These are phyloP conservation scores for Anguilla obscura DNA, from an alignment of 2,797 vertebrate genomes.

Conservation along the genomic window DNA sequence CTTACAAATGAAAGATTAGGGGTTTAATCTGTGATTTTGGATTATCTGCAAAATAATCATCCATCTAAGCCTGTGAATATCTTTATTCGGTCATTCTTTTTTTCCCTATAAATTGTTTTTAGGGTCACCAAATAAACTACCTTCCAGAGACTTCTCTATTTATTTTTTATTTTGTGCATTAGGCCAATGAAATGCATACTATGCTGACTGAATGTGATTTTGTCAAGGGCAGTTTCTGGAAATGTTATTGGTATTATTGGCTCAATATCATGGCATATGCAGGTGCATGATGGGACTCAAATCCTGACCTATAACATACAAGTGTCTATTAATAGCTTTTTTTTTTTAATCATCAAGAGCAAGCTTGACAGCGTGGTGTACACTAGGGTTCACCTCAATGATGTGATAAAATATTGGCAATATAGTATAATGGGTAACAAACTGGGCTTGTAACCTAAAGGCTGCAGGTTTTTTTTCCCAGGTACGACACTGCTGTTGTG, in stretches of 20 bases:
- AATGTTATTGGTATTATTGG: not conserved
- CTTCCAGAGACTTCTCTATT: not conserved
- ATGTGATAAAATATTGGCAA: not conserved
- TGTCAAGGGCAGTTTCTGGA: not conserved
- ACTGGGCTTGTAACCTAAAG: not conserved
- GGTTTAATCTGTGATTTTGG: slow-evolving; percentile 31
- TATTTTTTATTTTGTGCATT: not conserved
- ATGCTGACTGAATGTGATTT: not conserved
- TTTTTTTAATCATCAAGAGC: not conserved
- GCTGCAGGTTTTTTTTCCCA: not conserved
- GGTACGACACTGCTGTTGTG: not conserved
- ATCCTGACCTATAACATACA: not conserved
- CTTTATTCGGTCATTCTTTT: not conserved
- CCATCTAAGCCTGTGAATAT: slow-evolving; percentile 23
- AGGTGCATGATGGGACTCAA: slow-evolving; percentile 3
- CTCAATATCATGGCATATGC: not conserved
- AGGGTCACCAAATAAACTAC: not conserved
- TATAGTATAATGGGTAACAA: not conserved
- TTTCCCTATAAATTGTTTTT: not conserved
- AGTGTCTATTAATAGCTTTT: slow-evolving; percentile 4
- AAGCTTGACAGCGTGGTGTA: not conserved
- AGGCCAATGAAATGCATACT: not conserved
- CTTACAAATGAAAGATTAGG: slow-evolving; percentile 29
- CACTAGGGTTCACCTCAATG: not conserved
- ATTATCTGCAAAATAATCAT: slow-evolving; percentile 32